Evolutionary conservation across 2,888 invertebrate genomes (phyloP).

Genomic region (Platypus cylindrus): DNA sequence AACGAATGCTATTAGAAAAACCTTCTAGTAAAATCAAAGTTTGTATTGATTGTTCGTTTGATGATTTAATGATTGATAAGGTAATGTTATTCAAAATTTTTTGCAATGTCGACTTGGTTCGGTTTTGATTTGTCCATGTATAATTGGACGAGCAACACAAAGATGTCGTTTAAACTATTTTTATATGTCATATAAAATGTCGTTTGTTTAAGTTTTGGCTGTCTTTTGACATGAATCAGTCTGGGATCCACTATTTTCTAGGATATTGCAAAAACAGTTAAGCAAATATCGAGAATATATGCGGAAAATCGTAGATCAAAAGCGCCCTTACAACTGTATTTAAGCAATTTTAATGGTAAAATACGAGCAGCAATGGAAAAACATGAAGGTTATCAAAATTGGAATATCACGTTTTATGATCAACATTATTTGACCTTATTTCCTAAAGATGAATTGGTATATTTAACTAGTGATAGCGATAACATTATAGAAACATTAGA

Average conservation of each 20-base stretch:
- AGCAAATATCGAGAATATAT: constrained; percentile 84
- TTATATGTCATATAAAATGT: no score
- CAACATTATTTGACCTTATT: constrained; percentile 58
- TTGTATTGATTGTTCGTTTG: constrained; percentile 84
- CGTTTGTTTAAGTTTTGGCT: no score
- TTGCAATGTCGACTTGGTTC: not conserved
- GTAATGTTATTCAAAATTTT: constrained; percentile 14
- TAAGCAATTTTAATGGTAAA: constrained; percentile 67
- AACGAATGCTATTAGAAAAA: constrained; percentile 55
- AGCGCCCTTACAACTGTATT: constrained; percentile 69
- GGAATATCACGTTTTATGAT: constrained; percentile 73
- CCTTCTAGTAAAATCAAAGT: constrained; percentile 57
- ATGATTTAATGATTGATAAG: constrained; percentile 70
- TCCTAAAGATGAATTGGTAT: constrained; percentile 67
- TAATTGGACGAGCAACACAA: not conserved
- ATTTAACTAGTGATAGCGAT: constrained; percentile 88
- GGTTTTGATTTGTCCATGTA: not conserved
- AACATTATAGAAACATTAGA: constrained; percentile 66
- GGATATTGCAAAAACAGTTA: constrained; percentile 78
- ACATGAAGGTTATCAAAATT: constrained; percentile 79
- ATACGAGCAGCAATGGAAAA: constrained; percentile 61
- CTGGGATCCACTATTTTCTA: constrained; percentile 25
- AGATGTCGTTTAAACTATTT: no score
- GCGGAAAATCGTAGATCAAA: constrained; percentile 73
- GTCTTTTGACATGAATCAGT: no score